Percentiles rank a stretch among this genome's conserved stretches.
Conservation (phyloP, 2,113 vertebrate genomes). For the Micronycteris hirsuta region DNA sequence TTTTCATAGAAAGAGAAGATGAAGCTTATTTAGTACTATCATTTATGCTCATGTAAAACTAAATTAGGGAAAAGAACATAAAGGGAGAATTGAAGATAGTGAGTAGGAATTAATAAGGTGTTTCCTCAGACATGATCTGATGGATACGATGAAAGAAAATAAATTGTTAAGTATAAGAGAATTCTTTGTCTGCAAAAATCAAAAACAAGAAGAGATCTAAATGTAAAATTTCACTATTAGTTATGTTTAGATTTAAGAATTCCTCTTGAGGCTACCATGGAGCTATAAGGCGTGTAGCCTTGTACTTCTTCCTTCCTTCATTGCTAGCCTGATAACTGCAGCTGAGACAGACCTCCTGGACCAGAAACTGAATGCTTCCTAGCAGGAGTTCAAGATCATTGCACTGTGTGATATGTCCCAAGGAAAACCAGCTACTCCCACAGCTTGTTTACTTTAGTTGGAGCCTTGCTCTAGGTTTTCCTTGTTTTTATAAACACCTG, state of each 20-base stretch:
- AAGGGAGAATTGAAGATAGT: background rate
- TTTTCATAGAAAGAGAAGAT: background rate
- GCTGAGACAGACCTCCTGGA: background rate
- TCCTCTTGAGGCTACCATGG: background rate
- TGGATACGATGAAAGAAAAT: background rate
- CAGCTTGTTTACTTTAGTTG: background rate
- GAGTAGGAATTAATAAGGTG: background rate
- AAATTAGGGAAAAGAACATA: background rate
- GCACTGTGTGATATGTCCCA: background rate
- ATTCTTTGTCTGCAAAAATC: background rate
- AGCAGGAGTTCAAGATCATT: background rate
- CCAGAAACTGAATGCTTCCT: background rate
- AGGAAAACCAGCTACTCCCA: background rate
- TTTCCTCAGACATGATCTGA: background rate
- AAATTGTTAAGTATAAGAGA: background rate
- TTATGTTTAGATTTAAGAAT: background rate
- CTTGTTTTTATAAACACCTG: background rate
- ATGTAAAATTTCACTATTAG: background rate
- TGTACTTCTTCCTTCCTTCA: background rate
- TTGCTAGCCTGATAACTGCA: background rate
- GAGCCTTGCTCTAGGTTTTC: background rate
- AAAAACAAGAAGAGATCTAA: background rate
- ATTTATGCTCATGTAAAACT: background rate
- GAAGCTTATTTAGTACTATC: background rate
- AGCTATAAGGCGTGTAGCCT: fast-evolving